Evolutionary conservation across 2,888 invertebrate genomes (phyloP).

Genomic region (Ypsolopha scabrella): DNA sequence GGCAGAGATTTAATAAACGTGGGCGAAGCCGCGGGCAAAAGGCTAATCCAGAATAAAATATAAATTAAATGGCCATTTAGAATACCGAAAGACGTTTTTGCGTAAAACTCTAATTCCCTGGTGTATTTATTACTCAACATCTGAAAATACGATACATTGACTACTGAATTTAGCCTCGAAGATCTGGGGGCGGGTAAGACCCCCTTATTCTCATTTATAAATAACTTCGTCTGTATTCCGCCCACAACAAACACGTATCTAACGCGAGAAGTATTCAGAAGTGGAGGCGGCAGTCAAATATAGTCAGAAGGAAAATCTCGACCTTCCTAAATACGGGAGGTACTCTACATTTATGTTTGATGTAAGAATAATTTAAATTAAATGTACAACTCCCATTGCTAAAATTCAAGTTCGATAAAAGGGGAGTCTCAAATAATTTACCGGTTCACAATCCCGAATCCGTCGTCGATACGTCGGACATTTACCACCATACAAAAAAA

Average conservation of each 20-base stretch:
- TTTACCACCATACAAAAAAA: constrained; percentile 36
- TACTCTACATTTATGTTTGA: constrained; percentile 10
- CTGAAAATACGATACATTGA: not conserved
- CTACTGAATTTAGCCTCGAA: not conserved
- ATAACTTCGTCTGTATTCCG: constrained; percentile 17
- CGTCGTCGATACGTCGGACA: constrained; percentile 20
- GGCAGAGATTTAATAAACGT: too few species aligned
- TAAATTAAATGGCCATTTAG: too few species aligned
- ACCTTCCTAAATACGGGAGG: not conserved
- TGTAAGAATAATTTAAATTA: constrained; percentile 3
- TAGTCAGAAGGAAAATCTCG: constrained; percentile 20
- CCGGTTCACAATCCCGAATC: constrained; percentile 1
- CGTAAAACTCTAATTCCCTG: constrained; percentile 1
- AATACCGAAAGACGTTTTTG: not conserved
- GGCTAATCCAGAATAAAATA: too few species aligned
- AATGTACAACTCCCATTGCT: constrained; percentile 3
- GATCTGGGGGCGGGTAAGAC: constrained; percentile 25
- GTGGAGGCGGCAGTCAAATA: constrained; percentile 32
- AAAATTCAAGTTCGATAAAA: constrained; percentile 8
- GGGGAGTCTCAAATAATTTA: constrained; percentile 29
- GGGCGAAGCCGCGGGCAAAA: too few species aligned
- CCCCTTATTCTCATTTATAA: constrained; percentile 22
- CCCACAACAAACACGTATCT: constrained; percentile 27
- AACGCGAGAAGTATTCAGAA: constrained; percentile 28
- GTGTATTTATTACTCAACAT: not conserved